phyloP scores from a whole-genome alignment of 2,797 vertebrate species.

The Orestias chungarensis region DNA sequence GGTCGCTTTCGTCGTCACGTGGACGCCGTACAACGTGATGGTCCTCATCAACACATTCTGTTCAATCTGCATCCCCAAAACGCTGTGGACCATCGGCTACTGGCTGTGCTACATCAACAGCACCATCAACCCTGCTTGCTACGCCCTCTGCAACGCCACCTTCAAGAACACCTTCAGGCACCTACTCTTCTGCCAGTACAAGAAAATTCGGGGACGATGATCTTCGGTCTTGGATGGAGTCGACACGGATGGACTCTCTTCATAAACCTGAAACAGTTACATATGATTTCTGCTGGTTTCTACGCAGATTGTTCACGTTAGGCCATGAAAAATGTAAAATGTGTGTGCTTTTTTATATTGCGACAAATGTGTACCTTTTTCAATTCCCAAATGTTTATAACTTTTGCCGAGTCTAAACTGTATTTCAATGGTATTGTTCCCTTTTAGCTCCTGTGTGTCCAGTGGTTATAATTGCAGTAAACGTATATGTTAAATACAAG shows the following conservation, averaged over 20 bases:
- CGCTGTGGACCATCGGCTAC: conserved; percentile 93
- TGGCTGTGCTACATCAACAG: conserved; percentile 99
- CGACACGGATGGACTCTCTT: not conserved
- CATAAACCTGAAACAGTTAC: not conserved
- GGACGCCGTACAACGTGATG: conserved; percentile 98
- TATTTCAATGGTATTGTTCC: not conserved
- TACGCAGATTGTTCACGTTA: not conserved
- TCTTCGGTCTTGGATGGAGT: conserved; percentile 11
- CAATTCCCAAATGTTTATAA: not conserved
- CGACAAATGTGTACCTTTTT: conserved; percentile 19
- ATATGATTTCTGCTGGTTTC: not conserved
- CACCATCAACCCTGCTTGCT: conserved; percentile 97
- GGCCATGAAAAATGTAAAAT: not conserved
- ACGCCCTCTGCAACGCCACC: conserved; percentile 94
- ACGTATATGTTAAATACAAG: conserved; percentile 3
- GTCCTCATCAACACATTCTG: conserved; percentile 97
- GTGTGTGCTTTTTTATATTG: conserved; percentile 3
- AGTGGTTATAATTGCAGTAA: conserved; percentile 39
- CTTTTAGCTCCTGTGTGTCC: conserved; percentile 2
- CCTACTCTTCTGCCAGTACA: conserved; percentile 94
- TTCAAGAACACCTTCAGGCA: conserved; percentile 99
- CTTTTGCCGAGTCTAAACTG: not conserved
- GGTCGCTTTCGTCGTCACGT: conserved; percentile 92
- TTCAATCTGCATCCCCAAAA: conserved; percentile 86
- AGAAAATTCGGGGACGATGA: conserved; percentile 86